Conservation (phyloP, 2,113 vertebrate species). For the Todiramphus saurophagus region DNA sequence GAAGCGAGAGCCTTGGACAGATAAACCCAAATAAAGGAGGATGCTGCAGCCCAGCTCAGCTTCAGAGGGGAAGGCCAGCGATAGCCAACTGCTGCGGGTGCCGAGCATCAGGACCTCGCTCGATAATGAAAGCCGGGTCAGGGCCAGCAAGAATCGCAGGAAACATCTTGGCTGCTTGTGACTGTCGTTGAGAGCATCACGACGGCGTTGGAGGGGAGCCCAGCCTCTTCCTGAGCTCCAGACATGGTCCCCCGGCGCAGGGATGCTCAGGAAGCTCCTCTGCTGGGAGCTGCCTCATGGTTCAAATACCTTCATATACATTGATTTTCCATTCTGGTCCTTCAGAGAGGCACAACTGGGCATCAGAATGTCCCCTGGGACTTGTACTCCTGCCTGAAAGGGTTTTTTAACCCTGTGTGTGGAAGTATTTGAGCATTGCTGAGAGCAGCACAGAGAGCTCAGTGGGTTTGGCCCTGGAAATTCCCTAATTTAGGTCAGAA, state of each 20-base stretch:
- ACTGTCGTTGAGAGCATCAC: background rate
- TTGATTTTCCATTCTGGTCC: background rate
- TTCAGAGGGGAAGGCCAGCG: background rate
- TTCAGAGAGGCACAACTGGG: fast-evolving
- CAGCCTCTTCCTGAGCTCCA: background rate
- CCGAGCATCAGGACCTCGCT: background rate
- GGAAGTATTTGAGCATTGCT: fast-evolving
- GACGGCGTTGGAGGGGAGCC: background rate
- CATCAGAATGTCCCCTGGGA: background rate
- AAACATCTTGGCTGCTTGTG: slow-evolving; percentile 57
- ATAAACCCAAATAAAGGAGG: slow-evolving; percentile 24
- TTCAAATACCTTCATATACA: background rate
- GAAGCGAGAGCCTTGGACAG: slow-evolving; percentile 40
- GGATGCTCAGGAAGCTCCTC: slow-evolving; percentile 38
- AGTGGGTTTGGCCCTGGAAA: background rate
- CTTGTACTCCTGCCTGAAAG: background rate
- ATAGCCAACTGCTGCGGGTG: background rate
- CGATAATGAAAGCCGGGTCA: slow-evolving; percentile 48
- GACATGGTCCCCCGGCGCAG: background rate
- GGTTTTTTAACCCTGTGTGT: background rate
- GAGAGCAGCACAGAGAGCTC: fast-evolving
- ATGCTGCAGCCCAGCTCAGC: background rate
- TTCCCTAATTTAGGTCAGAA: background rate
- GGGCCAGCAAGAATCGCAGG: slow-evolving; percentile 68
- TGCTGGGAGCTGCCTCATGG: background rate